Conservation (phyloP, 2,797 vertebrate genomes). For the Glyptemys insculpta region DNA sequence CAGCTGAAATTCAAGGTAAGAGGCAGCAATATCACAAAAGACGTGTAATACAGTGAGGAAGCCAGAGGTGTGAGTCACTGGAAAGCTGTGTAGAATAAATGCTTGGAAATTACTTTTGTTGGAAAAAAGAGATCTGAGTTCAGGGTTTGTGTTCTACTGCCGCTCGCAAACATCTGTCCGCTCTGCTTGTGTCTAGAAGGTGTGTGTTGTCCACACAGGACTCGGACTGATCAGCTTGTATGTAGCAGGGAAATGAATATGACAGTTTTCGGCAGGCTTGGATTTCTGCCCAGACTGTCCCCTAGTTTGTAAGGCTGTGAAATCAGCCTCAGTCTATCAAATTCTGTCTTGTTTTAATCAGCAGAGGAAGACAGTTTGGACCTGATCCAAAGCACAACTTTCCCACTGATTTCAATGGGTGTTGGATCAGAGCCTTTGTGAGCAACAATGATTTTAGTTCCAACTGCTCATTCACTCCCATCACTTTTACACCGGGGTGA, state of each 20-base stretch:
- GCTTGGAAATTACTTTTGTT: neutral
- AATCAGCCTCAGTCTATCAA: neutral
- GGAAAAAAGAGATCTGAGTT: no score
- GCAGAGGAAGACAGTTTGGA: neutral
- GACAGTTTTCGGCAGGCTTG: neutral
- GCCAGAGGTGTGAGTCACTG: neutral
- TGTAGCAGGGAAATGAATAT: neutral
- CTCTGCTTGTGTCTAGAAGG: neutral
- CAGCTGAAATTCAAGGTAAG: constrained; percentile 63
- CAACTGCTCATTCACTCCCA: neutral
- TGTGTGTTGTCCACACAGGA: neutral
- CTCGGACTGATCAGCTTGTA: no score
- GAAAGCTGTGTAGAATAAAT: neutral
- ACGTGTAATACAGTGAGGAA: neutral
- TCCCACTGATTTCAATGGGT: neutral
- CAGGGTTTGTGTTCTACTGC: neutral
- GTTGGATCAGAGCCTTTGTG: neutral
- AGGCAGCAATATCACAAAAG: neutral
- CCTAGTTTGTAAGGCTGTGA: neutral
- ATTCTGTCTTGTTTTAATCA: neutral
- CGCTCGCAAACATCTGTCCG: neutral
- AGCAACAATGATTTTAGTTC: neutral
- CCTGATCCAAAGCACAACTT: neutral
- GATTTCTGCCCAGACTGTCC: neutral
- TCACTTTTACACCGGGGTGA: neutral